phyloP scores from a whole-genome alignment of 2,113 vertebrate species.

The pig (Sus scrofa) region DNA sequence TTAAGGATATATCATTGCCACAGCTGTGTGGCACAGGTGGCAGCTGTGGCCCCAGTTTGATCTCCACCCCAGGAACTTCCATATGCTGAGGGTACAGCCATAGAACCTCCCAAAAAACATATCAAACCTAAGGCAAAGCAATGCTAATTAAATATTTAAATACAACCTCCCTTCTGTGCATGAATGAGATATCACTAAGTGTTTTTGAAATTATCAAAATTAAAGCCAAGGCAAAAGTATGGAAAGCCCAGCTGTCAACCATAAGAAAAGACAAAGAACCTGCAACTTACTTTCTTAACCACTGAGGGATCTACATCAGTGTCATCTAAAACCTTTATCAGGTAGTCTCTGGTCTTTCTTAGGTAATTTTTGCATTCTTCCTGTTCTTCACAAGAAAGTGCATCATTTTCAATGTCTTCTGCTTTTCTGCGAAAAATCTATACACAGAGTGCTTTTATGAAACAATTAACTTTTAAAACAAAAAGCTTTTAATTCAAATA shows the following conservation, averaged over 20 bases:
- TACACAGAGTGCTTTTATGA: constrained; percentile 35
- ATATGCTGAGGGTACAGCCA: too few relatives aligned
- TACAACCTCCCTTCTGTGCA: neutral
- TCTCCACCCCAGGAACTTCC: too few relatives aligned
- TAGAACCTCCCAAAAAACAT: too few relatives aligned
- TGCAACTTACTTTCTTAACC: constrained; percentile 90
- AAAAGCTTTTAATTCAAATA: constrained; percentile 30
- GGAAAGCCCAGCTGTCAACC: neutral
- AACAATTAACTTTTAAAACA: constrained; percentile 58
- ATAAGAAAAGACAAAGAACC: constrained; percentile 31
- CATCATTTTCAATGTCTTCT: constrained; percentile 94
- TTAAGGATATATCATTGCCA: too few relatives aligned
- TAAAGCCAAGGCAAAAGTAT: neutral
- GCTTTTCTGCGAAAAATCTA: constrained; percentile 97
- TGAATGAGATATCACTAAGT: neutral
- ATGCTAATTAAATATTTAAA: neutral
- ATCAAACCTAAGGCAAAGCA: neutral
- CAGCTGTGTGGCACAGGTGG: too few relatives aligned
- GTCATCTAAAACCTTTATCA: constrained; percentile 92
- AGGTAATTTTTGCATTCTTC: constrained; percentile 93
- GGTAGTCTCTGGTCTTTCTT: constrained; percentile 91
- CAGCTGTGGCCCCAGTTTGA: too few relatives aligned
- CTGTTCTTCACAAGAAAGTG: constrained; percentile 91
- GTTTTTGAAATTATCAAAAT: constrained; percentile 26
- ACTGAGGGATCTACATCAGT: constrained; percentile 89